Evolutionary conservation across 2,888 invertebrate genomes (phyloP).

Genomic region (Drosophila ezoana): DNA sequence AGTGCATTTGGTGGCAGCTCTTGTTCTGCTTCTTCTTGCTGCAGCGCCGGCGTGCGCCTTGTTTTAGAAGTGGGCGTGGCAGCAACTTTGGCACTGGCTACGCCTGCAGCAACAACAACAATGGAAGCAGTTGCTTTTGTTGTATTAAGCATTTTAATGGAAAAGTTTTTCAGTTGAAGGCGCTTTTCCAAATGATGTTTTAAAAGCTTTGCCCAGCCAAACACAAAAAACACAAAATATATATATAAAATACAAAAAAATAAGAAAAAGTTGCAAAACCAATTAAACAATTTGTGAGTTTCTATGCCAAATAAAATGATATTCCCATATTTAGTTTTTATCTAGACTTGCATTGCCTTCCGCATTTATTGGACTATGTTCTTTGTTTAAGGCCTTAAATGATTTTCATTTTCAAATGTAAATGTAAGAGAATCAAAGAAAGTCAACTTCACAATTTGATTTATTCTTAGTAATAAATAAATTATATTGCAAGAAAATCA

Average conservation of each 20-base stretch:
- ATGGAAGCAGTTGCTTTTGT: constrained; percentile 43
- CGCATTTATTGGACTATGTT: constrained; percentile 27
- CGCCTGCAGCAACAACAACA: constrained; percentile 41
- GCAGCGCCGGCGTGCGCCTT: constrained; percentile 49
- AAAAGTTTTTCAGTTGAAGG: constrained; percentile 79
- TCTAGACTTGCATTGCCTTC: constrained; percentile 3
- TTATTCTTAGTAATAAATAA: not conserved
- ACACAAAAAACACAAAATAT: constrained; percentile 15
- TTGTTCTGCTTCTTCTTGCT: constrained; percentile 16
- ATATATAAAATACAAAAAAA: constrained; percentile 9
- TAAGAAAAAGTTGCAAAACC: constrained; percentile 49
- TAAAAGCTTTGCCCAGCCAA: constrained; percentile 68
- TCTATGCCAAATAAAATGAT: constrained; percentile 43
- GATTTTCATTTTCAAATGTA: not conserved
- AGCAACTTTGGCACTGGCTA: constrained; percentile 57
- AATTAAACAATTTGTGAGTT: constrained; percentile 68
- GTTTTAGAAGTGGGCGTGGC: constrained; percentile 73
- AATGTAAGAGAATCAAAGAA: no score
- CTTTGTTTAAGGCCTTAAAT: constrained; percentile 21
- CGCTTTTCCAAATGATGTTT: constrained; percentile 78
- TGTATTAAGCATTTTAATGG: constrained; percentile 78
- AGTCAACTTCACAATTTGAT: not conserved
- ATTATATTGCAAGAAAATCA: not conserved
- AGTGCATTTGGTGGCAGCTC: constrained; percentile 71
- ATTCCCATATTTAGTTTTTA: constrained; percentile 44